phyloP scores from a whole-genome alignment of 2,113 vertebrate species.

The Eonycteris spelaea region DNA sequence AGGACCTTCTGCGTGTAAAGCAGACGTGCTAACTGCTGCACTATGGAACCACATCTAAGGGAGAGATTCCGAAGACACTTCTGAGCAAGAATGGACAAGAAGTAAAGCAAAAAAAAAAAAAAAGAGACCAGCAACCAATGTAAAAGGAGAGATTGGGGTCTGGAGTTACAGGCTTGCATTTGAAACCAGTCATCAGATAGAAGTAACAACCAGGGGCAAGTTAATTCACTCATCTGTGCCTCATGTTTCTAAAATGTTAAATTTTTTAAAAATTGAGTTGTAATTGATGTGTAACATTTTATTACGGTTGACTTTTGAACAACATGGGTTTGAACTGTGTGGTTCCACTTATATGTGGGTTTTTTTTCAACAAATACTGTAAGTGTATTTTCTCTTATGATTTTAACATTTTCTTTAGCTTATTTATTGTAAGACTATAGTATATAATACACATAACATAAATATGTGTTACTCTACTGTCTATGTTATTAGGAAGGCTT shows the following conservation, averaged over 20 bases:
- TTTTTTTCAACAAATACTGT: background rate
- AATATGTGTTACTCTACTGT: too few relatives aligned
- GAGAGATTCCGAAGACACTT: background rate
- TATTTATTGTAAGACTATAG: too few relatives aligned
- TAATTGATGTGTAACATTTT: background rate
- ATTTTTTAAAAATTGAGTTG: background rate
- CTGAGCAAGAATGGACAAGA: background rate
- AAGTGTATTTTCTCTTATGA: background rate
- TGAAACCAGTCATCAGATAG: background rate
- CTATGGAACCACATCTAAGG: background rate
- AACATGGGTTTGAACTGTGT: too few relatives aligned
- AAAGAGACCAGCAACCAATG: background rate
- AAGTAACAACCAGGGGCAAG: background rate
- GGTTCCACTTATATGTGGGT: too few relatives aligned
- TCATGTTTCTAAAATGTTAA: background rate
- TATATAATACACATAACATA: background rate
- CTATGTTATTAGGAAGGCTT: background rate
- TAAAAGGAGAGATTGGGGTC: background rate
- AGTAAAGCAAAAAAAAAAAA: background rate
- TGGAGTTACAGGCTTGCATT: background rate
- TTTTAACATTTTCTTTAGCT: too few relatives aligned
- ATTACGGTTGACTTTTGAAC: background rate
- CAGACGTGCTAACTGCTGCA: too few relatives aligned
- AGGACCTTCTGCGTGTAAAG: too few relatives aligned
- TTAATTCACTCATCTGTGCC: background rate